Conservation (phyloP, 1,140 invertebrate genomes). For the Temnothorax curvispinosus region DNA sequence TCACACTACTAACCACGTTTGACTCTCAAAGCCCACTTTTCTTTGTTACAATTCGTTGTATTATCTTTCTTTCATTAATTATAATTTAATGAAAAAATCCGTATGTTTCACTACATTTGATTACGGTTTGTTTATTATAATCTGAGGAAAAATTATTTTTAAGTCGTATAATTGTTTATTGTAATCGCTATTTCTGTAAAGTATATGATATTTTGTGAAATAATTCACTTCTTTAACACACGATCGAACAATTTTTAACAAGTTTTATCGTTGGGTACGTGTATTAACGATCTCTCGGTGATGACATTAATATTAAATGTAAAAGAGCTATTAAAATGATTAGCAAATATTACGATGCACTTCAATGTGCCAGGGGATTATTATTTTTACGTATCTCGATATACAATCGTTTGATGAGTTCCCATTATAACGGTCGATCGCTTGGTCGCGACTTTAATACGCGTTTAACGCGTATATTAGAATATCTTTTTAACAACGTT, state of each 20-base stretch:
- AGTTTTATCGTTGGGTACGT: background rate
- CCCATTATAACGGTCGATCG: background rate
- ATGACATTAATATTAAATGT: slow-evolving; percentile 1
- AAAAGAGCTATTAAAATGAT: background rate
- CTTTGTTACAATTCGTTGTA: background rate
- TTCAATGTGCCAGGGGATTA: background rate
- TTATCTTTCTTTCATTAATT: background rate
- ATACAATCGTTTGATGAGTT: background rate
- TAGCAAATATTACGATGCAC: background rate
- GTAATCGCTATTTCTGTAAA: background rate
- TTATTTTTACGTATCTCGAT: background rate
- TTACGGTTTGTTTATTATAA: background rate
- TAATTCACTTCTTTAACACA: background rate
- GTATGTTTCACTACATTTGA: background rate
- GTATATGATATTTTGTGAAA: background rate
- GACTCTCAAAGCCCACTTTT: no score
- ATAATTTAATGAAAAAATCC: background rate
- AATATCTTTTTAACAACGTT: background rate
- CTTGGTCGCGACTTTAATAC: background rate
- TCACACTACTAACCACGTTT: no score
- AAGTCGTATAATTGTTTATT: background rate
- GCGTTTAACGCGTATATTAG: background rate
- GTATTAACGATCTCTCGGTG: background rate
- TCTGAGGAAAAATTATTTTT: background rate
- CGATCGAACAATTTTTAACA: background rate